Base-by-base conservation (phyloP, 2,888 invertebrate species). In the Tuta absoluta region DNA sequence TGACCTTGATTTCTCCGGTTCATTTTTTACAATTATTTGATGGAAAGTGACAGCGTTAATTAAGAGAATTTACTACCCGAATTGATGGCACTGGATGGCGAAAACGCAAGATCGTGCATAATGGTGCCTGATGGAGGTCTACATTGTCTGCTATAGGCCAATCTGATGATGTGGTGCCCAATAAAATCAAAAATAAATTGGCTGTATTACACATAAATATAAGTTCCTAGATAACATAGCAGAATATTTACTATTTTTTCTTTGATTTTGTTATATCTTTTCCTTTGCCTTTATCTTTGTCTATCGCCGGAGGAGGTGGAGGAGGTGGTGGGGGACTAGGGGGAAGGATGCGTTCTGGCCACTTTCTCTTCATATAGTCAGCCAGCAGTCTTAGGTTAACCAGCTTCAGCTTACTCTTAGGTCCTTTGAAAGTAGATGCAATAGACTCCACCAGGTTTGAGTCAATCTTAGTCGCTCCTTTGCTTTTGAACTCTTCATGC, bases 281-380 rank as follows among this genome's bases (percentile, higher is more conserved):
- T 66, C 69, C 65, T 68, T 71, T 24, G 19, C n/a, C 45, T 2
- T 51, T 12, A 3, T 58, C 61, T 56, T 56, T n/a, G 28, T 33
- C 28, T 7, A 11, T 63, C 14, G 2, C 51, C n/a, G 45, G 48
- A 21, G 66, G 65, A 67, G 65, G 56, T 0, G 69, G 66, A 19
- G 33, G 11, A 7, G 38, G 73, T 0, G 74, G 75, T 0, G 76
- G 74, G 0, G 81, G 80, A 1, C 79, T 80, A 0, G 80, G 79
- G 0, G 81, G 81, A 1, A 79, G 69, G 41, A 76, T 70, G 33
- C 80, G 75, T 0, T 84, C 79, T 0, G 85, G 86, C 81, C 84
- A 86, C 48, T 80, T 74, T 7, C 84, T 75, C 12, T 73, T 72
- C 14, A 83, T 67, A 51, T 79, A 86, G 1, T 85, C 85, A 1